Evolutionary conservation across 2,888 invertebrate genomes (phyloP).

Genomic region (Tetrapedia diversipes): DNA sequence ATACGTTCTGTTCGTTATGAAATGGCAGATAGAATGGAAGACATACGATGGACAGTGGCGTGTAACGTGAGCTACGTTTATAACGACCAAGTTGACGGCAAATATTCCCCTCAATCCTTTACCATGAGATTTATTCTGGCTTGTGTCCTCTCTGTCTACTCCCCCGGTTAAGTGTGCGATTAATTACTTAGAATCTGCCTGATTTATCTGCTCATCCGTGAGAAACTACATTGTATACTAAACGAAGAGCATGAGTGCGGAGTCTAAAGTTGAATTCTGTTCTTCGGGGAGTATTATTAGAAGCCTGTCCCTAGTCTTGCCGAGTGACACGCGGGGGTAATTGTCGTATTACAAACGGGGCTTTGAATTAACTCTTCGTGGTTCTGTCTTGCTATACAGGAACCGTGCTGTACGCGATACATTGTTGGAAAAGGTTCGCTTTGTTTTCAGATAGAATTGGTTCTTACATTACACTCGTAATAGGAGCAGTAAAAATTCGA

Average conservation of each 20-base stretch:
- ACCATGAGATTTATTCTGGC: slow-evolving; percentile 41
- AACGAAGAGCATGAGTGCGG: background rate
- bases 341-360: slow-evolving; percentile 8
- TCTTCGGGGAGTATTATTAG: slow-evolving; percentile 36
- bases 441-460: background rate
- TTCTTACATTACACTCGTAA: background rate
- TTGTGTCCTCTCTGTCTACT: background rate
- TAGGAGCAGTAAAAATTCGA: background rate
- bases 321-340: background rate
- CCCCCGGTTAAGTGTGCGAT: slow-evolving; percentile 9
- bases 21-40: slow-evolving; percentile 5
- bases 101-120: slow-evolving; percentile 32
- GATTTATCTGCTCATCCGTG: slow-evolving; percentile 24
- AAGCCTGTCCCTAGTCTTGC: slow-evolving; percentile 19
- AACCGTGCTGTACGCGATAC: background rate
- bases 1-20: background rate
- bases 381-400: background rate
- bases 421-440: background rate
- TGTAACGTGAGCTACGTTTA: slow-evolving; percentile 36
- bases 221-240: slow-evolving; percentile 28
- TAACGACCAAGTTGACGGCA: slow-evolving; percentile 43
- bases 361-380: background rate
- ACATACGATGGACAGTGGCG: slow-evolving; percentile 30
- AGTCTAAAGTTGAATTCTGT: slow-evolving; percentile 3
- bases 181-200: slow-evolving; percentile 16